Base-by-base conservation (phyloP, 2,113 vertebrate species). In the Phrynocephalus versicolor region DNA sequence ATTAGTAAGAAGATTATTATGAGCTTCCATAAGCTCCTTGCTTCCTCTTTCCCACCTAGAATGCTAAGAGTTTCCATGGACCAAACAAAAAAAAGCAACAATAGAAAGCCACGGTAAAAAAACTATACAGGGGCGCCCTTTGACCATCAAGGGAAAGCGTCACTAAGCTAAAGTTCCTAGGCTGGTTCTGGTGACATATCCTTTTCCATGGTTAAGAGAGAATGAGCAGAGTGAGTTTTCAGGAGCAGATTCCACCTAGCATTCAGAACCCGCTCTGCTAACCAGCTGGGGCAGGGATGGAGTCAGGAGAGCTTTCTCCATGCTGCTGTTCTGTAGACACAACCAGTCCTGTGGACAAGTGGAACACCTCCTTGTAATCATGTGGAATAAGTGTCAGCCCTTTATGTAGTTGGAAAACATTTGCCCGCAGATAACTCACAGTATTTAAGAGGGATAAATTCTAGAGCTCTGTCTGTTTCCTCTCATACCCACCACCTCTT, bases 401-500 rank as follows among this genome's bases (percentile, higher is more conserved):
- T 5, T 51, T 5, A 51, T 51, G 5, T 51, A 51, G 45, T 10
- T 51, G 45, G 45, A 51, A 51, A 51, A 51, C 10, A 51, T 51
- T 51, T 51, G 10, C 45, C 10, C 5, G 10, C 45, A 51, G 45
- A 51, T 51, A 51, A 51, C 10, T 51, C 45, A 10, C 10, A 10
- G 45, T 51, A 10, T 51, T 51, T 51, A 51, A 51, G 45, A 51
- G n/a, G n/a, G n/a, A n/a, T n/a, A n/a, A n/a, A n/a, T n/a, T n/a
- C 45, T 10, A 51, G 45, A 51, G 45, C 45, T 10, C 45, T 51
- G 5, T 51, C 45, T 6, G 45, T 51, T 51, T 10, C 45, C 57
- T 62, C 33, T 6, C 45, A 55, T 83, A 79, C 82, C 87, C 89
- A n/a, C 23, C 15, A 51, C 71, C 86, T 85, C 83, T 89, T 89